Percentiles rank a stretch among this genome's conserved stretches.
Evolutionary conservation across 1,140 invertebrate genomes (phyloP).

Genomic region (Pissodes strobi): DNA sequence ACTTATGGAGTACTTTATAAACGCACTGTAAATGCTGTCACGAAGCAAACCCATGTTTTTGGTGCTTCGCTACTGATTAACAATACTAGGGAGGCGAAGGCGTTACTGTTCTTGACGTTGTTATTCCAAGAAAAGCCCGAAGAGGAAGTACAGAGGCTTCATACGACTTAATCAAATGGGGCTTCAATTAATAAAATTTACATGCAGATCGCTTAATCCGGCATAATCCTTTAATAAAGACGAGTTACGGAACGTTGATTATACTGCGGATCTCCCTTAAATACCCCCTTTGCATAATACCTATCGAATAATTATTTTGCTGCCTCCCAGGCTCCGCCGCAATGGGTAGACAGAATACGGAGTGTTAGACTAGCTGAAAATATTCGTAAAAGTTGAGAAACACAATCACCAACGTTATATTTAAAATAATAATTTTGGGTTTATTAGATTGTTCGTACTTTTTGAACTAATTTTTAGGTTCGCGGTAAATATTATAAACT

Average conservation of each 20-base stretch:
- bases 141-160: background rate
- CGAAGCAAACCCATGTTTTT: too few relatives aligned
- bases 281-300: constrained; percentile 13
- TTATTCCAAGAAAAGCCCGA: constrained; percentile 1
- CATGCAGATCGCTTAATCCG: constrained; percentile 28
- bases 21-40: too few relatives aligned
- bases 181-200: constrained; percentile 33
- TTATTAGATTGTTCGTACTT: too few relatives aligned
- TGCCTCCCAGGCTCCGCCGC: too few relatives aligned
- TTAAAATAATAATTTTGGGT: too few relatives aligned
- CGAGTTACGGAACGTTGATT: constrained; percentile 23
- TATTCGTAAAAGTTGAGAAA: too few relatives aligned
- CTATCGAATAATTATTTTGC: too few relatives aligned
- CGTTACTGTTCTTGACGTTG: constrained; percentile 10
- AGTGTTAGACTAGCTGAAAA: too few relatives aligned
- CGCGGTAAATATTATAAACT: too few relatives aligned
- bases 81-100: background rate
- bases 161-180: constrained; percentile 14
- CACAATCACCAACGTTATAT: too few relatives aligned
- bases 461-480: too few relatives aligned
- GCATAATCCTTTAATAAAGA: constrained; percentile 33
- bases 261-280: constrained; percentile 10
- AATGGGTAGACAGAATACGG: too few relatives aligned
- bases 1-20: background rate
- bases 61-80: background rate